Evolutionary conservation across 2,113 vertebrate species (phyloP), one percentile per base, ranked within the genome.

Genomic region (Rhynchopsitta pachyrhyncha): DNA sequence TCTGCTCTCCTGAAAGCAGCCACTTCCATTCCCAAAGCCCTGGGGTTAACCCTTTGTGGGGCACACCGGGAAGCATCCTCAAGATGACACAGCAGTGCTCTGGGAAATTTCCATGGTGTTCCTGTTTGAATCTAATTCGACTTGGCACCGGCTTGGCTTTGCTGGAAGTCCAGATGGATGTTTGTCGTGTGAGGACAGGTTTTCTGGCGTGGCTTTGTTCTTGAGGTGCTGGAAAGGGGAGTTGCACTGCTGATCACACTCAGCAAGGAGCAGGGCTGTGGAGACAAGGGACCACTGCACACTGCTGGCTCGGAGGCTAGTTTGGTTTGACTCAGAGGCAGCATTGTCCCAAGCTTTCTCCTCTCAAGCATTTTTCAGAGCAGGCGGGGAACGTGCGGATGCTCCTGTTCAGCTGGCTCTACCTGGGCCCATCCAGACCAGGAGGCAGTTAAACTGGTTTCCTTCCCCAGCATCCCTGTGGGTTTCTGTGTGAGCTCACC

Each of bases 301-400:
- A 0, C 20, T 59, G 44, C 24, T 59, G 13, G 28, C 60, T 68
- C 66, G 1, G 8, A 41, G 41, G 68, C 15, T 8, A 0, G 2
- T 59, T 60, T 77, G 62, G 28, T 67, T 69, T 25, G 31, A 4
- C 46, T 77, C 3, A 0, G 64, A 49, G 64, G 29, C 3, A 1
- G 4, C 0, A 0, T 66, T 41, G 6, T 70, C 68, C 27, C 31
- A 29, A 5, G 16, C 11, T 76, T 82, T 71, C 42, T 82, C 7
- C 28, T 82, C 31, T 80, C 27, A 11, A 33, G 27, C 27, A 6
- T 89, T 39, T 78, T 67, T 37, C 11, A 15, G 33, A 53, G 31
- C 13, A n/a, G n/a, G 28, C 23, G 2, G 13, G 37, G 46, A 62
- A 18, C 16, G 2, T 0, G 0, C 0, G 2, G 59, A 15, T 39